phyloP scores from a whole-genome alignment of 2,797 vertebrate species.

The Cygnus olor region DNA sequence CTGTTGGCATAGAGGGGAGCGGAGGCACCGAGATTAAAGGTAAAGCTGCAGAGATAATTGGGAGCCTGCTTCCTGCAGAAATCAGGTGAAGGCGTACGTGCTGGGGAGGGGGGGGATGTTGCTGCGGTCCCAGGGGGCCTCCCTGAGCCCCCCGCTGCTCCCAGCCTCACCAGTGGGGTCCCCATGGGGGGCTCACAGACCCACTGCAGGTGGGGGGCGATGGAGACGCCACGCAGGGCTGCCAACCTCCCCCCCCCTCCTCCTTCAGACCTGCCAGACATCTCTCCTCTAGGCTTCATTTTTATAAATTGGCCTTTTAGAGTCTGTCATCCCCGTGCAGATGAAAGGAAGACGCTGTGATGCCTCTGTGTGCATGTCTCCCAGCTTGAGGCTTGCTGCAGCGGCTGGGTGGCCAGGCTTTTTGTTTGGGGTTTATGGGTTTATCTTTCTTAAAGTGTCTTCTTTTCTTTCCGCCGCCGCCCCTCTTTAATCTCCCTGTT shows the following conservation, averaged over 20 bases:
- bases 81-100: neutral
- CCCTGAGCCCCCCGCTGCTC: neutral
- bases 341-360: slow-evolving; percentile 50
- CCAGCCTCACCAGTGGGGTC: neutral
- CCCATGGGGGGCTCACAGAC: neutral
- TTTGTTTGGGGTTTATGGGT: slow-evolving; percentile 34
- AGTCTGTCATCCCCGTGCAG: slow-evolving; percentile 53
- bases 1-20: slow-evolving; percentile 31
- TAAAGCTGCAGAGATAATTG: slow-evolving; percentile 26
- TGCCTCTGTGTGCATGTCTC: neutral
- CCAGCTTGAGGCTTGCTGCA: neutral
- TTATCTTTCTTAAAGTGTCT: neutral
- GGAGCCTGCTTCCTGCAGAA: neutral
- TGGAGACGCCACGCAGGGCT: neutral
- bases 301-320: slow-evolving; percentile 65
- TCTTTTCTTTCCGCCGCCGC: accelerated
- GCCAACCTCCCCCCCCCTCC: neutral
- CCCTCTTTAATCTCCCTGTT: neutral
- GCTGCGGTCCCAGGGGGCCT: neutral
- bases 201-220: neutral
- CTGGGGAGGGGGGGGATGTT: accelerated
- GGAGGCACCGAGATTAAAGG: slow-evolving; percentile 32
- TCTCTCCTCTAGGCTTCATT: slow-evolving; percentile 36
- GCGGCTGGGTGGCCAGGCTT: neutral
- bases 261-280: slow-evolving; percentile 49